Evolutionary conservation across 2,888 invertebrate species (phyloP).

Genomic region (Lasioglossum vierecki): DNA sequence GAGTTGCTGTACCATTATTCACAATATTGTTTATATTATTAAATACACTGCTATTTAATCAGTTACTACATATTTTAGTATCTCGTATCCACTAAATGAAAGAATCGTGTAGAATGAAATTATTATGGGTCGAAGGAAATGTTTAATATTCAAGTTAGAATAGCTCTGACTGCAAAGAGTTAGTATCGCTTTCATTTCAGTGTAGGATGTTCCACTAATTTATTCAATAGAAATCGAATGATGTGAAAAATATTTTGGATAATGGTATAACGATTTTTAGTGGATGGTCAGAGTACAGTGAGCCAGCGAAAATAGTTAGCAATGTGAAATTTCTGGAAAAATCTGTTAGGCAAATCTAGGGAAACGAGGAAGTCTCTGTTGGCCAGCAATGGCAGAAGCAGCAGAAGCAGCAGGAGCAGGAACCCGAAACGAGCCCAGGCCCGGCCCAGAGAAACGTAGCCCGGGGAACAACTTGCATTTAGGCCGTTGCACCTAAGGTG

Average conservation of each 20-base stretch:
- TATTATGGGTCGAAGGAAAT: too few species aligned
- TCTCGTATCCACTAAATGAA: too few species aligned
- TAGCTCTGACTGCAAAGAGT: too few species aligned
- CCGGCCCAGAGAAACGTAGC: conserved; percentile 71
- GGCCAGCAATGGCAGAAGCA: background rate
- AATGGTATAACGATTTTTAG: background rate
- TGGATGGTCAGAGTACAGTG: background rate
- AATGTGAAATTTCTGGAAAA: background rate
- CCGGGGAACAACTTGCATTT: conserved; percentile 81
- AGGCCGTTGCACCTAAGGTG: conserved; percentile 81
- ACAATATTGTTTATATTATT: too few species aligned
- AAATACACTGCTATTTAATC: too few species aligned
- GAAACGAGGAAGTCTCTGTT: conserved; percentile 25
- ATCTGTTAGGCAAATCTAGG: background rate
- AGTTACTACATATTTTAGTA: too few species aligned
- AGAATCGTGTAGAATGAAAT: too few species aligned
- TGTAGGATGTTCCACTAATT: background rate
- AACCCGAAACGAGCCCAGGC: conserved; percentile 50
- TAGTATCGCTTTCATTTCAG: too few species aligned
- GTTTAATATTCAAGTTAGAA: too few species aligned
- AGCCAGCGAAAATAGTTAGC: background rate
- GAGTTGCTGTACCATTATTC: too few species aligned
- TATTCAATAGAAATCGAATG: background rate
- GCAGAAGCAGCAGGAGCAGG: conserved; percentile 14
- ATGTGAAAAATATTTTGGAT: background rate